Evolutionary conservation across 2,888 invertebrate species (phyloP), one percentile per base, ranked within the genome.

Genomic region (Acleris cristana): DNA sequence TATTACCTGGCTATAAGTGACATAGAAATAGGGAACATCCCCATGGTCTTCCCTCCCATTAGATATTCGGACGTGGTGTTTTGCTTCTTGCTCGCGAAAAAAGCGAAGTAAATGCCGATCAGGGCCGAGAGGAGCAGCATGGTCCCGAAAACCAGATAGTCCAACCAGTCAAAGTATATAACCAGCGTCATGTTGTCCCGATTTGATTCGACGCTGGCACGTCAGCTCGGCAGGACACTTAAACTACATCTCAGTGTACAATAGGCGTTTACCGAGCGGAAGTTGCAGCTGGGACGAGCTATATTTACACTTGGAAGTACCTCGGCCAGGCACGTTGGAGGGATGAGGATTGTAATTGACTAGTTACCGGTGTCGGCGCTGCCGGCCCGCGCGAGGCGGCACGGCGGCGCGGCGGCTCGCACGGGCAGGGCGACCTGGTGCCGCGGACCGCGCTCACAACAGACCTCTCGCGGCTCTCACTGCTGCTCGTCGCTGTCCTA

Each of bases 21-120:
- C 95, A 96, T 96, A 61, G 96, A 95, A 79, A 96, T 96, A 0
- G 96, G 96, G 75, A 96, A 95, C 74, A 96, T 94, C n/a, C 96
- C 95, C 96, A 96, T 96, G 12, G 94, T 95, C 79, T 96, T 95
- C 23, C 96, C 96, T 7, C 96, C 96, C 93, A 96, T 95, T 65
- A 96, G 90, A 76, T 96, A 96, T 76, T 96, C 96, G 21, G 94
- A 85, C 0, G 96, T 95, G 0, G 95, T 95, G 77, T 96, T 95
- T 73, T 95, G 94, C 76, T 95, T 95, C 77, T 94, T 93, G 71
- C 92, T 91, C 1, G 96, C 95, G 78, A 94, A 95, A 84, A 95
- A 96, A 4, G 95, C 96, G 74, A 95, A 95, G 85, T 96, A 95
- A 40, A 96, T 91, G 0, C 96, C 96, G 72, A 96, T 95, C 59